These are phyloP conservation scores for Leucophenga montana DNA, from an alignment of 2,888 invertebrate genomes.

Conservation along the genomic window DNA sequence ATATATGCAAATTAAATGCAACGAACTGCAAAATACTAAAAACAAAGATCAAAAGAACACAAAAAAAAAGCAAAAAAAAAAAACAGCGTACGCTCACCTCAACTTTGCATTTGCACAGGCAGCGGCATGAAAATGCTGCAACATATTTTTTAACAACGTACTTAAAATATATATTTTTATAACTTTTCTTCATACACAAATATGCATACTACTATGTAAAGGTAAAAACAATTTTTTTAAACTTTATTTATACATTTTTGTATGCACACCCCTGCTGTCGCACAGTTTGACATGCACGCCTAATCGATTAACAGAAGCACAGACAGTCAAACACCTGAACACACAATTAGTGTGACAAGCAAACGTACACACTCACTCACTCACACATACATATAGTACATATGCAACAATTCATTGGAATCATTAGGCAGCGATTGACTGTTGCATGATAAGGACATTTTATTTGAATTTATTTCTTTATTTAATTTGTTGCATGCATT, in stretches of 20 bases:
- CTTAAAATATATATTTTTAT: no score
- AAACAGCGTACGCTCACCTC: background rate
- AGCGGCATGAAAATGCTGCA: no score
- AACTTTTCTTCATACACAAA: no score
- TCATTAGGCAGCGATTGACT: conserved; percentile 19
- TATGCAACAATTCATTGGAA: conserved; percentile 23
- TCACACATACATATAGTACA: no score
- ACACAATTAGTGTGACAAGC: background rate
- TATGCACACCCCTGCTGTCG: conserved; percentile 52
- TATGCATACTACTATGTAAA: no score
- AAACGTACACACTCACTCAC: no score
- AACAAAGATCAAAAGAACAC: background rate
- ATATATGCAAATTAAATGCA: conserved; percentile 23
- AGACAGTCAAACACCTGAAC: background rate
- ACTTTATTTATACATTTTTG: conserved; percentile 30
- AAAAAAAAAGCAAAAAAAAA: background rate
- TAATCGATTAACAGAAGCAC: conserved; percentile 55
- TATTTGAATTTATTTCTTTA: conserved; percentile 49
- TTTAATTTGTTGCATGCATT: conserved; percentile 41
- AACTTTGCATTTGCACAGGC: no score
- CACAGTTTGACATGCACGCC: conserved; percentile 67
- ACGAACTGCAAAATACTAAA: background rate
- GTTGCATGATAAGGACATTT: conserved; percentile 22
- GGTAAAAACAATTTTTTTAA: no score
- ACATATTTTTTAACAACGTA: no score